Evolutionary conservation across 2,797 vertebrate species (phyloP).

Genomic region (Ceryle rudis): DNA sequence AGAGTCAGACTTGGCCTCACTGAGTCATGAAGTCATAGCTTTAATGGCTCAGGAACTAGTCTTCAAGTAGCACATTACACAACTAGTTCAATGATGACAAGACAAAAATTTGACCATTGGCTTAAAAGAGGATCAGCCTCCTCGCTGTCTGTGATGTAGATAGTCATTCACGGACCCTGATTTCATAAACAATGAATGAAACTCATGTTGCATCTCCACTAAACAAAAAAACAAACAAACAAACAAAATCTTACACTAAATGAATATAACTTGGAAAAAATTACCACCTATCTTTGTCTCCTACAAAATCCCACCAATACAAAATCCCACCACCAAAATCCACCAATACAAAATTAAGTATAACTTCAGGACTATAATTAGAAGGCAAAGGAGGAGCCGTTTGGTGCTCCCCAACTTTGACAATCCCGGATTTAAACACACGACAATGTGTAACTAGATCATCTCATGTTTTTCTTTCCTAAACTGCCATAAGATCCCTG

Average conservation of each 20-base stretch:
- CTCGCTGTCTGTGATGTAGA: neutral
- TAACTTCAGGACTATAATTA: neutral
- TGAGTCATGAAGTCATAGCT: constrained; percentile 31
- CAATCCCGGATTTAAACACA: constrained; percentile 63
- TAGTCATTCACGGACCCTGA: neutral
- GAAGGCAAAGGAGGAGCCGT: constrained; percentile 28
- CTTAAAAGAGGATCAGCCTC: constrained; percentile 41
- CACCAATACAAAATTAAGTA: no score
- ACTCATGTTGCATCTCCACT: neutral
- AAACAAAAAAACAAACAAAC: neutral
- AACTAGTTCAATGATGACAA: neutral
- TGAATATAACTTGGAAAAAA: neutral
- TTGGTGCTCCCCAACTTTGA: constrained; percentile 1
- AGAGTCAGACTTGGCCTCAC: neutral
- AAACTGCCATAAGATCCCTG: constrained; percentile 66
- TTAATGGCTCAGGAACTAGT: neutral
- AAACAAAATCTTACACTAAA: neutral
- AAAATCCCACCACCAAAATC: neutral
- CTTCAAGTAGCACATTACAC: constrained; percentile 5
- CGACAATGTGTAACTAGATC: constrained; percentile 80
- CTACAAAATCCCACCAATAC: neutral
- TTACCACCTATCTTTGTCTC: neutral
- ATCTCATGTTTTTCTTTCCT: constrained; percentile 73
- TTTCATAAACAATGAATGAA: neutral
- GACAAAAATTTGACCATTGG: neutral